phyloP scores from a whole-genome alignment of 1,140 invertebrate genomes.

The Heliconius melpomene region DNA sequence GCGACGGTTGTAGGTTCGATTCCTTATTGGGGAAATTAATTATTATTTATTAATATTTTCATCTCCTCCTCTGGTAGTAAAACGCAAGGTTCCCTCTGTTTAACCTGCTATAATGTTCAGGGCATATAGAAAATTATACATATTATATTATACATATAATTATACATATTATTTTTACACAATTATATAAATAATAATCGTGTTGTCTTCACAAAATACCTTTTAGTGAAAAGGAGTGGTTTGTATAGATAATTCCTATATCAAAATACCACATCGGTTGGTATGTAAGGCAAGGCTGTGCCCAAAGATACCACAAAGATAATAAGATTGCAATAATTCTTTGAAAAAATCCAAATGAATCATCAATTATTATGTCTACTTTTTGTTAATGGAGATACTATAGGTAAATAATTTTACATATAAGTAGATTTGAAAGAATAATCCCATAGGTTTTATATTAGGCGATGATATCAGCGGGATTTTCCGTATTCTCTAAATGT shows the following conservation, averaged over 20 bases:
- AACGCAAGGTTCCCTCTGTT: too few species aligned
- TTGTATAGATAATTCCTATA: neutral
- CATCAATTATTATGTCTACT: slow-evolving; percentile 3
- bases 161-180: neutral
- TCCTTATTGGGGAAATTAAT: too few species aligned
- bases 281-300: slow-evolving; percentile 6
- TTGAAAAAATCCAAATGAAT: slow-evolving; percentile 7
- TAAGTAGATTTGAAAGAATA: neutral
- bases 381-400: neutral
- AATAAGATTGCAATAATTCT: slow-evolving; percentile 1
- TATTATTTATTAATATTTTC: too few species aligned
- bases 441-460: neutral
- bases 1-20: too few species aligned
- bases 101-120: neutral
- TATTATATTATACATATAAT: too few species aligned
- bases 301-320: slow-evolving; percentile 7
- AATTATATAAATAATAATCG: neutral
- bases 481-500: slow-evolving; percentile 18
- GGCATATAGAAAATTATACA: neutral
- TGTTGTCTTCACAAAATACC: neutral
- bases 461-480: slow-evolving; percentile 36
- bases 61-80: too few species aligned
- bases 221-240: neutral
- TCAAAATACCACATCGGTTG: neutral
- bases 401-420: neutral